These are phyloP conservation scores for Eurystomus gularis DNA, from an alignment of 2,113 vertebrate genomes.

Conservation along the genomic window DNA sequence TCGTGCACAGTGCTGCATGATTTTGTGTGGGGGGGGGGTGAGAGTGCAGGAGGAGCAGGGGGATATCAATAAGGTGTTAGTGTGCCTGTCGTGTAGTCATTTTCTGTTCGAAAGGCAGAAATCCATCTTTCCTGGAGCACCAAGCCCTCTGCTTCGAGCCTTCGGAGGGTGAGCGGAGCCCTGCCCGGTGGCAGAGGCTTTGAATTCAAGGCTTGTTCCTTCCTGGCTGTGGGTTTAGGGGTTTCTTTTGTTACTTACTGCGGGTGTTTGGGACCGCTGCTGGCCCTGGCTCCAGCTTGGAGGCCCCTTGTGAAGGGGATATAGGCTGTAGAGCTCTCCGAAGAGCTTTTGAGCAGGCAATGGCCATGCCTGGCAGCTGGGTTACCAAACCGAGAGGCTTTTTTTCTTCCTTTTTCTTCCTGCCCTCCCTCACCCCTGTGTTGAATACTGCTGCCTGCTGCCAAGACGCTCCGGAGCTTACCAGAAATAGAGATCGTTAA, in stretches of 20 bases:
- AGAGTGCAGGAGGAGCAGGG: background rate
- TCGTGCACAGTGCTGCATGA: background rate
- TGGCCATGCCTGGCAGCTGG: background rate
- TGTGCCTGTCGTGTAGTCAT: background rate
- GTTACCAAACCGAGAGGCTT: background rate
- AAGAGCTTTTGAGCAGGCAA: background rate
- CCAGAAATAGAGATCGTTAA: background rate
- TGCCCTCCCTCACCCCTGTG: background rate
- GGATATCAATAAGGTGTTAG: background rate
- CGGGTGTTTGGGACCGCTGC: background rate
- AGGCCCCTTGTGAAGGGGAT: background rate
- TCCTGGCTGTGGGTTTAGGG: background rate
- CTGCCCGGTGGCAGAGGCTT: background rate
- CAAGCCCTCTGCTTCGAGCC: background rate
- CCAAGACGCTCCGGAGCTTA: background rate
- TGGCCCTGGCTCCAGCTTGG: background rate
- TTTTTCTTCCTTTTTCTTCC: background rate
- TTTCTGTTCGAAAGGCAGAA: background rate
- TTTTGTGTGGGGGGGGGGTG: background rate
- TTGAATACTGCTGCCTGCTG: background rate
- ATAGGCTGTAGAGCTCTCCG: background rate
- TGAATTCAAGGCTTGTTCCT: background rate
- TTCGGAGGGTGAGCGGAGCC: background rate
- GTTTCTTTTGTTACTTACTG: background rate
- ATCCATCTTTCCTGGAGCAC: accelerated